These are phyloP conservation scores for Hofmannophila pseudospretella DNA, from an alignment of 2,888 invertebrate species.

Conservation along the genomic window DNA sequence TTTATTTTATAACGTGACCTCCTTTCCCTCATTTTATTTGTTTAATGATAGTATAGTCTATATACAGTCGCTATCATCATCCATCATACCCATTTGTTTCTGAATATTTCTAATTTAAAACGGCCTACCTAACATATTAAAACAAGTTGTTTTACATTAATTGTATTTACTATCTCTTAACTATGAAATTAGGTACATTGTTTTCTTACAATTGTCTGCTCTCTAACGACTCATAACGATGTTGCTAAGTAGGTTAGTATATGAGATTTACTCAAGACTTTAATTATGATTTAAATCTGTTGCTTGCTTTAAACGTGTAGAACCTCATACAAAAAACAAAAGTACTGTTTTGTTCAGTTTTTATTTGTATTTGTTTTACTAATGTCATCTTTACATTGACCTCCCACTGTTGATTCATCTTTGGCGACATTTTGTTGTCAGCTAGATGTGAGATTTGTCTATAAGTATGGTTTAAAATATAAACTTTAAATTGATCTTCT, in stretches of 20 bases:
- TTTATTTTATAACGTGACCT: neutral
- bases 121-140: no score
- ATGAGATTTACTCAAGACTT: neutral
- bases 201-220: conserved; percentile 10
- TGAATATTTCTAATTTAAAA: no score
- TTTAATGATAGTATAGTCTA: neutral
- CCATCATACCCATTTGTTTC: no score
- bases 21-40: neutral
- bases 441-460: conserved; percentile 6
- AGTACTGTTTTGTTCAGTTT: neutral
- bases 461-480: conserved; percentile 6
- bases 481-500: conserved; percentile 8
- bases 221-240: conserved; percentile 6
- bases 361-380: conserved; percentile 1
- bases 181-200: conserved; percentile 8
- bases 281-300: neutral
- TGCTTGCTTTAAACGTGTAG: no score
- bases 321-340: no score
- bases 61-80: no score
- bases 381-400: conserved; percentile 1
- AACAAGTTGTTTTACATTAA: no score
- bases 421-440: neutral
- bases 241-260: neutral
- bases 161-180: conserved; percentile 4
- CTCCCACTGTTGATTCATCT: conserved; percentile 2